Conservation (phyloP, 2,113 vertebrate genomes). For the Terrapene triunguis region DNA sequence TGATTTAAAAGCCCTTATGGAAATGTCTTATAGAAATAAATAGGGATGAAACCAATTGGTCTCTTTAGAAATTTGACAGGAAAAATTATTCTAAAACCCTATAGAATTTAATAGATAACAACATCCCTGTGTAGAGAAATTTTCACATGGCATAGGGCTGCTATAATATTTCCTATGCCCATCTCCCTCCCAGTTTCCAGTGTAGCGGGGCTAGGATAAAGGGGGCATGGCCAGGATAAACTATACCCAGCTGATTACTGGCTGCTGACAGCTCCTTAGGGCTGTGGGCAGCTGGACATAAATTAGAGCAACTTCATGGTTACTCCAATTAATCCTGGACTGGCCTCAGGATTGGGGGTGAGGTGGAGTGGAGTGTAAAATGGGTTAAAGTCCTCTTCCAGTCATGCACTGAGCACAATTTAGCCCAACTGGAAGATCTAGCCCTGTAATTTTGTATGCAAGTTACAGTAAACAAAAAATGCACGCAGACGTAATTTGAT, state of each 20-base stretch:
- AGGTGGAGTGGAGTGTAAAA: neutral
- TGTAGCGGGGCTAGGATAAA: neutral
- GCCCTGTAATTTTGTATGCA: neutral
- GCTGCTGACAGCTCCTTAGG: neutral
- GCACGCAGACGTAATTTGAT: neutral
- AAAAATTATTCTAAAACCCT: neutral
- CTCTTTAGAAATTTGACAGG: neutral
- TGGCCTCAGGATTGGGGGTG: neutral
- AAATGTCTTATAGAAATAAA: neutral
- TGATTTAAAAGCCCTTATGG: neutral
- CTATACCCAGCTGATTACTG: neutral
- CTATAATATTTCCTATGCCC: neutral
- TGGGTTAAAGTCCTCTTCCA: neutral
- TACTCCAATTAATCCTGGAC: neutral
- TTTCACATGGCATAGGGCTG: neutral
- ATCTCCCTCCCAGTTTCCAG: neutral
- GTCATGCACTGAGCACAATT: neutral
- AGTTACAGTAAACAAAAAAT: neutral
- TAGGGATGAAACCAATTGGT: neutral
- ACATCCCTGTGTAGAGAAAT: neutral
- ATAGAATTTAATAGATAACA: neutral
- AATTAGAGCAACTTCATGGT: neutral
- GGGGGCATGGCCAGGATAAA: neutral
- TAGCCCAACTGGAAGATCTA: neutral
- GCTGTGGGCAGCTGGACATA: neutral